Conservation (phyloP, 2,113 vertebrate species). For the Parus major region DNA sequence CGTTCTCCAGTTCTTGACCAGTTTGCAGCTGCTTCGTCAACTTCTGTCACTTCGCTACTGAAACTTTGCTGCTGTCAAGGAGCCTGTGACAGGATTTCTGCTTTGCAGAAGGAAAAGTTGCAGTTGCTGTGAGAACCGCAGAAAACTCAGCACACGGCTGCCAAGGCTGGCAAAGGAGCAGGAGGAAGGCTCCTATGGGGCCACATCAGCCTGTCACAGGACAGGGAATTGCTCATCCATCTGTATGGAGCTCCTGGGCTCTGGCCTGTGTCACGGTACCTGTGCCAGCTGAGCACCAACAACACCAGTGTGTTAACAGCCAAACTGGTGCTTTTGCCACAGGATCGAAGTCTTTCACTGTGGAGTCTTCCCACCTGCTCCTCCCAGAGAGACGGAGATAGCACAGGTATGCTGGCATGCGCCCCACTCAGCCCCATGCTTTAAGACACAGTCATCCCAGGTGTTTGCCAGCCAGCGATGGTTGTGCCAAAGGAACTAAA, state of each 20-base stretch:
- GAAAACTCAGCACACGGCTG: not conserved
- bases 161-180: not conserved
- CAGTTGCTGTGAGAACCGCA: not conserved
- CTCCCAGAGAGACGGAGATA: not conserved
- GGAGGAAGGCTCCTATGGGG: not conserved
- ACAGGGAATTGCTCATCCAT: fast-evolving
- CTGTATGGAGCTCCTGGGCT: not conserved
- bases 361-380: not conserved
- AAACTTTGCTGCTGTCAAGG: not conserved
- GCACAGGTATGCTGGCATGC: not conserved
- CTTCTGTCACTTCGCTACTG: fast-evolving
- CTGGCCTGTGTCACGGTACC: fast-evolving
- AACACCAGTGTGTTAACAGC: not conserved
- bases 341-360: not conserved
- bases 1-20: not conserved
- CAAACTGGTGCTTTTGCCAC: not conserved
- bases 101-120: not conserved
- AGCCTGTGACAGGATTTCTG: not conserved
- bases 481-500: not conserved
- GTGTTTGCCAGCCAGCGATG: not conserved
- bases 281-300: not conserved
- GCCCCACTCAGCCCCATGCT: fast-evolving
- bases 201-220: not conserved
- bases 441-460: not conserved
- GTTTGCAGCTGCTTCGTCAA: not conserved